phyloP scores from a whole-genome alignment of 2,888 invertebrate species.

The Tuberolachnus salignus region DNA sequence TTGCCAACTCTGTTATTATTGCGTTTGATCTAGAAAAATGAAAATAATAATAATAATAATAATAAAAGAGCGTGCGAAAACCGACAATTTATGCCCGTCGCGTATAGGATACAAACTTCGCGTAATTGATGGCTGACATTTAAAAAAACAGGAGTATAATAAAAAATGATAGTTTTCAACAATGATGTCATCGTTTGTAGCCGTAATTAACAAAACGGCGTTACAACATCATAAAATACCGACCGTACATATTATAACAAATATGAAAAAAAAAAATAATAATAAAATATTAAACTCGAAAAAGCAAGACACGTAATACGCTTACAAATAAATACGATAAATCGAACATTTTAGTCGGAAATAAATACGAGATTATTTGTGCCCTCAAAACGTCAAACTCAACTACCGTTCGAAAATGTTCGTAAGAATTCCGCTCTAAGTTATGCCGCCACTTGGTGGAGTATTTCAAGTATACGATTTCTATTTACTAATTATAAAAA shows the following conservation, averaged over 20 bases:
- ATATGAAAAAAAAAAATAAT: background rate
- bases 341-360: no score
- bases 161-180: constrained; percentile 7
- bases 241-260: background rate
- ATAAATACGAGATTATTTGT: no score
- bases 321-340: background rate
- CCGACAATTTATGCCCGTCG: background rate
- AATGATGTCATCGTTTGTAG: constrained; percentile 15
- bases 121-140: constrained; percentile 15
- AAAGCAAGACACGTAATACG: background rate
- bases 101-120: background rate
- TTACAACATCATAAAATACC: background rate
- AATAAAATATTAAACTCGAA: background rate
- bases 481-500: no score
- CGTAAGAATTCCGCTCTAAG: no score
- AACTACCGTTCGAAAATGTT: no score
- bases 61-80: constrained; percentile 33
- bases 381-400: no score
- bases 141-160: constrained; percentile 16
- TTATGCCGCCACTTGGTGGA: no score
- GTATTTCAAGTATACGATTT: no score
- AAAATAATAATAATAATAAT: background rate
- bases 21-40: background rate
- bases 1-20: background rate
- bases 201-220: constrained; percentile 10